Base-by-base conservation (phyloP, 1,140 invertebrate species). In the Monomorium pharaonis region DNA sequence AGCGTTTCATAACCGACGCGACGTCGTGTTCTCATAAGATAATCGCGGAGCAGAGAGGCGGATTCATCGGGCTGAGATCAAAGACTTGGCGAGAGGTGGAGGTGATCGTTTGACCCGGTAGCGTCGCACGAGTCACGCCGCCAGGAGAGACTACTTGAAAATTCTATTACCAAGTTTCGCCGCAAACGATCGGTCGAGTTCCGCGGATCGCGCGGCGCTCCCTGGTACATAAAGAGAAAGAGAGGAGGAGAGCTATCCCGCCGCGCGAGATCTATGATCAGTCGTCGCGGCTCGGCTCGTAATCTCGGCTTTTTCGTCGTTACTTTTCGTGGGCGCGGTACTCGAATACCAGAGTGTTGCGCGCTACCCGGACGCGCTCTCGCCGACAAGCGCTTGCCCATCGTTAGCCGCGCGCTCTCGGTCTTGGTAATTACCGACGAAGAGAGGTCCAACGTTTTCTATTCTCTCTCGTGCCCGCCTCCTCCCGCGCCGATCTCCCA, bases 371-470 rank as follows among this genome's bases (percentile, higher is more conserved):
- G 30, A 21, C 69, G 54, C 18, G 24, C 44, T 62, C 44, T 62
- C 60, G 58, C 44, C 74, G 21, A 27, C 65, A 21, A 58, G 65
- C n/a, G n/a, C 77, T 42, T 44, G 80, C 58, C 54, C 62, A 80
- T 84, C 54, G 56, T 87, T 74, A 65, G 74, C 51, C 44, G 49
- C 83, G 54, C 80, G 62, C 58, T 74, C 54, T 74, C 21, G 80
- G 74, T 62, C 72, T 33, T 42, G 81, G 81, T 88, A 88, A 89
- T 88, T 89, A 87, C 86, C 27, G 6, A 5, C 33, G 51, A 24
- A 12, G 63, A 54, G 77, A 70, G 51, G 33, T 21, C 18, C 58
- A 47, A 27, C 85, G 56, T 87, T 78, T 83, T 62, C 85, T 58
- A 47, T 76, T 62, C 51, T 42, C 51, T 42, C 37, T 60, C 51